A percentile compares a stretch with the other conserved stretches of the same genome.
phyloP scores from a whole-genome alignment of 2,797 vertebrate species.

The Mustela erminea region DNA sequence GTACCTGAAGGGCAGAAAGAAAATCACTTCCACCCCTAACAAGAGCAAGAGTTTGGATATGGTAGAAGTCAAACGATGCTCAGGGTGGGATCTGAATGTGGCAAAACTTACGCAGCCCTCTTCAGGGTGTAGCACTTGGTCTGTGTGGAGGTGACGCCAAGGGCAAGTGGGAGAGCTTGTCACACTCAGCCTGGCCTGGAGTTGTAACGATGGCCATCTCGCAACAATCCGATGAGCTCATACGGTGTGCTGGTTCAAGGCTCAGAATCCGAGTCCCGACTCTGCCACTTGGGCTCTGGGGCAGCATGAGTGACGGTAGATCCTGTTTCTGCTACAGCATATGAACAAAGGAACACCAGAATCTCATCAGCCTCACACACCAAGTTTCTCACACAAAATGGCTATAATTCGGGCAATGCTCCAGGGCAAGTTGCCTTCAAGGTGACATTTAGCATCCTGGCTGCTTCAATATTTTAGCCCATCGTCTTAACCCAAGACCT shows the following conservation, averaged over 20 bases:
- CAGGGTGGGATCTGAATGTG: neutral
- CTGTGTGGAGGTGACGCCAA: neutral
- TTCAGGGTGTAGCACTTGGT: accelerated
- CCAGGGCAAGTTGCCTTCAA: too few relatives aligned
- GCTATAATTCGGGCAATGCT: neutral
- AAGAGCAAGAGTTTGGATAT: neutral
- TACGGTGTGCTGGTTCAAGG: neutral
- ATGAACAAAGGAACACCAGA: neutral
- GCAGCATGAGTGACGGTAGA: neutral
- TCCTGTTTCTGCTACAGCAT: neutral
- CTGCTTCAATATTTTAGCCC: neutral
- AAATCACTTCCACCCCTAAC: neutral
- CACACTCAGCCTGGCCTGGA: neutral
- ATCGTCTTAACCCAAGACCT: neutral
- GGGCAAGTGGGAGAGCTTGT: neutral
- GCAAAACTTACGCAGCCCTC: neutral
- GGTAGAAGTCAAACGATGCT: neutral
- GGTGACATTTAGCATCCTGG: too few relatives aligned
- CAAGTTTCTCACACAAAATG: neutral
- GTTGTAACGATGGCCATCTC: neutral
- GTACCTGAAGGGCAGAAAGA: neutral
- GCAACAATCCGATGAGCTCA: neutral
- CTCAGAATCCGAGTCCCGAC: neutral
- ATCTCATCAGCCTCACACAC: neutral
- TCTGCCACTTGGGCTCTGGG: neutral